A percentile compares a stretch with the other conserved stretches of the same genome.
phyloP scores from a whole-genome alignment of 1,140 invertebrate species.

The Drosophila willistoni region DNA sequence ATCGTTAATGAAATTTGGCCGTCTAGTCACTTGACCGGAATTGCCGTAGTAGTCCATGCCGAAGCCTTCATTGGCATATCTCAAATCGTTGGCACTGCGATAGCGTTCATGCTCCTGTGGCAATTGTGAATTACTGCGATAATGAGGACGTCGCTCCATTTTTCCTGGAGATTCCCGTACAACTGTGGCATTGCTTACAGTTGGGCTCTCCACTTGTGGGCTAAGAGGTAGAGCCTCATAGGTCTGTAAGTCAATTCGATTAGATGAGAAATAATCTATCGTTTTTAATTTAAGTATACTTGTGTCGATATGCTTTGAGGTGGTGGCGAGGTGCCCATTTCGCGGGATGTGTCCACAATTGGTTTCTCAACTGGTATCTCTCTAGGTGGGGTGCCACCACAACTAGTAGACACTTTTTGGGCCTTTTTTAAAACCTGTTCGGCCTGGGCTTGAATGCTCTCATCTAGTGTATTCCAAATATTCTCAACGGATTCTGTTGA shows the following conservation, averaged over 20 bases:
- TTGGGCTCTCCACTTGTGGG: conserved; percentile 31
- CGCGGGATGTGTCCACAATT: conserved; percentile 52
- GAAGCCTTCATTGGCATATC: conserved; percentile 33
- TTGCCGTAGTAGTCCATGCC: conserved; percentile 26
- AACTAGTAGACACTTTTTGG: conserved; percentile 84
- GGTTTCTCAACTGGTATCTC: conserved; percentile 59
- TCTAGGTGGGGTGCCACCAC: conserved; percentile 85
- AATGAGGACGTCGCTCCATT: conserved; percentile 52
- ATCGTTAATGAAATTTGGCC: conserved; percentile 67
- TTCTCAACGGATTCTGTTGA: conserved; percentile 80
- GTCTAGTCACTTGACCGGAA: conserved; percentile 43
- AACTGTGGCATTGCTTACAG: background rate
- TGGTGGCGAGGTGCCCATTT: conserved; percentile 92
- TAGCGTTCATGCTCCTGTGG: conserved; percentile 60
- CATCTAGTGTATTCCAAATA: conserved; percentile 81
- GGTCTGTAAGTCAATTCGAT: conserved; percentile 66
- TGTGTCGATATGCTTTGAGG: conserved; percentile 94
- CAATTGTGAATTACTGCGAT: conserved; percentile 60
- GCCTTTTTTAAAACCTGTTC: conserved; percentile 69
- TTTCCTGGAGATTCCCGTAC: conserved; percentile 43
- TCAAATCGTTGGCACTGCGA: conserved; percentile 68
- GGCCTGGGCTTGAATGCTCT: conserved; percentile 79
- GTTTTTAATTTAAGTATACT: conserved; percentile 83
- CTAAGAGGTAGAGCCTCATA: conserved; percentile 76
- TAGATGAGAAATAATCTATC: background rate